Conservation (phyloP, 2,113 vertebrate species). For the Dipodomys spectabilis region DNA sequence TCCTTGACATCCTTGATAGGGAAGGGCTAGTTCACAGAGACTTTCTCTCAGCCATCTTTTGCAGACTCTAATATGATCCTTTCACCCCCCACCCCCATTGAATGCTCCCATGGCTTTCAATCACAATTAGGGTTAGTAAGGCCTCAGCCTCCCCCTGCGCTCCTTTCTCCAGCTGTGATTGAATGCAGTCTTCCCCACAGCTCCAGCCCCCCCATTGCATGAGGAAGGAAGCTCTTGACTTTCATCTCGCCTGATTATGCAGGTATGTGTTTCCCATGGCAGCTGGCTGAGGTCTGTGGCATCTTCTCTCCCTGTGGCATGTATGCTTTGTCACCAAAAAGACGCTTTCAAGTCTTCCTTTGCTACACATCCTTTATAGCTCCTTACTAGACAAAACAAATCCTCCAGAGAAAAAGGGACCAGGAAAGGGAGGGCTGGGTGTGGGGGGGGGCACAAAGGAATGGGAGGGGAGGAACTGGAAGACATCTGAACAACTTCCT, state of each 20-base stretch:
- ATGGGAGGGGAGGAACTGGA: neutral
- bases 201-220: neutral
- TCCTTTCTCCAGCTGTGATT: neutral
- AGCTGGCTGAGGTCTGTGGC: conserved; percentile 48
- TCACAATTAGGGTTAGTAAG: conserved; percentile 67
- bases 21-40: neutral
- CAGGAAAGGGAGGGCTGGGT: neutral
- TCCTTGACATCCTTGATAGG: neutral
- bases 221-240: conserved; percentile 62
- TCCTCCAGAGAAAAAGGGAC: neutral
- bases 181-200: conserved; percentile 22
- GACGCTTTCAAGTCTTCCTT: conserved; percentile 56
- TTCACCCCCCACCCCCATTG: neutral
- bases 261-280: conserved; percentile 56
- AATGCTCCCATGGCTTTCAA: conserved; percentile 55
- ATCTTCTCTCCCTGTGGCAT: conserved; percentile 59
- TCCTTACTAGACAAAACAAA: conserved; percentile 73
- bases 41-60: neutral
- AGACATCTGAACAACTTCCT: conserved; percentile 28
- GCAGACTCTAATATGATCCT: neutral
- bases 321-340: conserved; percentile 49
- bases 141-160: neutral
- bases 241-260: conserved; percentile 61
- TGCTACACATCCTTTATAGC: conserved; percentile 54
- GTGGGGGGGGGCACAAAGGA: conserved; percentile 40